Percentiles rank a stretch among this genome's conserved stretches.
phyloP scores from a whole-genome alignment of 2,113 vertebrate species.

The Nyctereutes procyonoides region DNA sequence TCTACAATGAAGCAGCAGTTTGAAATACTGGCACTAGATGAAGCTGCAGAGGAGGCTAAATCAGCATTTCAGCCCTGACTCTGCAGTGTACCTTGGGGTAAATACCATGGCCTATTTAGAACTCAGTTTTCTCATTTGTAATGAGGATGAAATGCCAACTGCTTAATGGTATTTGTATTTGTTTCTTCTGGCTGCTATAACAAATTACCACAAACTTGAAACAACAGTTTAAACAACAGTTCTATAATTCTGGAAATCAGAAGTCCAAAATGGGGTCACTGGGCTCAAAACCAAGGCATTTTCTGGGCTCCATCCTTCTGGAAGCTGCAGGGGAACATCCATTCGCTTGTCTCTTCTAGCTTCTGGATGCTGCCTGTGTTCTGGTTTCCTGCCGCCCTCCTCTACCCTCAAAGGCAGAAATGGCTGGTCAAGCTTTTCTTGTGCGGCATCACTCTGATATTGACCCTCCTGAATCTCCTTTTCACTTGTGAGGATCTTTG shows the following conservation, averaged over 20 bases:
- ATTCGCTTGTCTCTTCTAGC: background rate
- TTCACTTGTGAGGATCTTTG: background rate
- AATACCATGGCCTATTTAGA: background rate
- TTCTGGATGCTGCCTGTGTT: background rate
- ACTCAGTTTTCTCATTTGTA: background rate
- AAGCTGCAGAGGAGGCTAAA: background rate
- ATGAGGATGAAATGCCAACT: background rate
- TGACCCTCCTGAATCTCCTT: fast-evolving
- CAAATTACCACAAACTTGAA: background rate
- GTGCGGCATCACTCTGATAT: fast-evolving
- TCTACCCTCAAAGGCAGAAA: background rate
- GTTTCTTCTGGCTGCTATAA: background rate
- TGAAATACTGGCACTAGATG: background rate
- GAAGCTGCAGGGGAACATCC: background rate
- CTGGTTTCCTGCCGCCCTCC: fast-evolving
- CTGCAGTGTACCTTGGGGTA: background rate
- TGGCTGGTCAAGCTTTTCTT: fast-evolving
- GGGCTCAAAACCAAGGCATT: background rate
- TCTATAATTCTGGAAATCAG: background rate
- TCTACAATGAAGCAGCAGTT: background rate
- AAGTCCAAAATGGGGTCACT: background rate
- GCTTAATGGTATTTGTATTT: background rate
- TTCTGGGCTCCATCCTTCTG: fast-evolving
- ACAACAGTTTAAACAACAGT: background rate
- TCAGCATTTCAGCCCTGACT: background rate